Percentiles rank a stretch among this genome's conserved stretches.
Conservation (phyloP, 2,888 invertebrate species). For the Papilio protenor region DNA sequence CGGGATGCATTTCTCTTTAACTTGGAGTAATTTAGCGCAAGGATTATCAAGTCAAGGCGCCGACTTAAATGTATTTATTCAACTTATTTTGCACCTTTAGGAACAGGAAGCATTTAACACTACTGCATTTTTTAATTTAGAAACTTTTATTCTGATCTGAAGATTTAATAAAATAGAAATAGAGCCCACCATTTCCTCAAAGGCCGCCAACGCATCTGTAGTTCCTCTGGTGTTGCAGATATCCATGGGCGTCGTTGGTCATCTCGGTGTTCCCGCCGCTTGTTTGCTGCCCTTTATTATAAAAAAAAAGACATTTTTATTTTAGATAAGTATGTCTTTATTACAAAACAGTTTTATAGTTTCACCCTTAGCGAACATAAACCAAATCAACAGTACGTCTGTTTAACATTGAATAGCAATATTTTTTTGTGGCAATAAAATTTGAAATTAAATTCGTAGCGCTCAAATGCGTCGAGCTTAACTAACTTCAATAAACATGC, state of each 20-base stretch:
- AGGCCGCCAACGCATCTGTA: too few species aligned
- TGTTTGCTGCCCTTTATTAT: too few species aligned
- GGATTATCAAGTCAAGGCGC: slow-evolving; percentile 1
- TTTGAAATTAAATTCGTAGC: neutral
- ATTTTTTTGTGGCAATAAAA: slow-evolving; percentile 6
- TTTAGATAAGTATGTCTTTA: too few species aligned
- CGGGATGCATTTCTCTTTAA: neutral
- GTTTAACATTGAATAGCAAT: slow-evolving; percentile 7
- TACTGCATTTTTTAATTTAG: neutral
- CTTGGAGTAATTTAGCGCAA: slow-evolving; percentile 1
- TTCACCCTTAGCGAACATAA: neutral
- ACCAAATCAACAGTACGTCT: neutral
- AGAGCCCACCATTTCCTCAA: too few species aligned
- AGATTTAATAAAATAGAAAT: neutral
- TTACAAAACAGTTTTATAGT: neutral
- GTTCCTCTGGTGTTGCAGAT: too few species aligned
- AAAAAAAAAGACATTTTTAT: too few species aligned
- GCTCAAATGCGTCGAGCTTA: neutral
- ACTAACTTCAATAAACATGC: slow-evolving; percentile 11
- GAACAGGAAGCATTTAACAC: too few species aligned
- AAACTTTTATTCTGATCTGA: neutral
- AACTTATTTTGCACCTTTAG: neutral
- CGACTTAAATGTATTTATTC: neutral
- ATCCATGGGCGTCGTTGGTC: too few species aligned
- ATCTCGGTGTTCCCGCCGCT: too few species aligned